These are phyloP conservation scores for Oreortyx pictus DNA, from an alignment of 2,797 vertebrate genomes.

Conservation along the genomic window DNA sequence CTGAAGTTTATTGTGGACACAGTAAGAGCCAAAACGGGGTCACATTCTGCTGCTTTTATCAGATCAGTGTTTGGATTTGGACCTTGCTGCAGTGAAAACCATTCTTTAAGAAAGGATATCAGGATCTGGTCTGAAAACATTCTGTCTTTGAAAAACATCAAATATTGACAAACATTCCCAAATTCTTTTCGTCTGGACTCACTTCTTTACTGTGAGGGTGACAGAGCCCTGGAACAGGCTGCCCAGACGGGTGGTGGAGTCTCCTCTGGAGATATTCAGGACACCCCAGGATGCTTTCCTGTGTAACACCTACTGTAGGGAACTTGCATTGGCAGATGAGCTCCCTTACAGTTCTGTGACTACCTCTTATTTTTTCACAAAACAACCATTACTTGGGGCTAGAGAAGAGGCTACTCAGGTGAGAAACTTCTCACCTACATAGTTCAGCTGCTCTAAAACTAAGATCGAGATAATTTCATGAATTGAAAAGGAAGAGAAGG, in stretches of 20 bases:
- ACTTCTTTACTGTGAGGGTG: too few relatives aligned
- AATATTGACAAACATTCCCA: neutral
- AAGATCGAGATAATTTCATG: neutral
- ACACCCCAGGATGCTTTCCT: too few relatives aligned
- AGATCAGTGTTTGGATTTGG: neutral
- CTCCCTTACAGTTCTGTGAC: too few relatives aligned
- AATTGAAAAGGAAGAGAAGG: neutral
- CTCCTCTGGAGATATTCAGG: too few relatives aligned
- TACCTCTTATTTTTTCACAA: neutral
- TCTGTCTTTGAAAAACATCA: neutral
- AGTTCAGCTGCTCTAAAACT: neutral
- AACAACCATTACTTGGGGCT: neutral
- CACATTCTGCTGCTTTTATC: conserved; percentile 5
- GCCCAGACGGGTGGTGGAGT: too few relatives aligned
- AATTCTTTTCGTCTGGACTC: neutral
- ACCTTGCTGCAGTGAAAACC: neutral
- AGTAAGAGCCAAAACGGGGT: neutral
- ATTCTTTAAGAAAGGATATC: neutral
- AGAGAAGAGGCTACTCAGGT: neutral
- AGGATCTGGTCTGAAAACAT: neutral
- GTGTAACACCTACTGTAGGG: too few relatives aligned
- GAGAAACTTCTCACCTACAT: neutral
- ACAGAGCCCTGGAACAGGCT: too few relatives aligned
- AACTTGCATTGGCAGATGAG: too few relatives aligned
- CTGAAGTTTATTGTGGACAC: neutral